Evolutionary conservation across 2,113 vertebrate species (phyloP), one percentile per base, ranked within the genome.

Genomic region (Pseudopodoces humilis): DNA sequence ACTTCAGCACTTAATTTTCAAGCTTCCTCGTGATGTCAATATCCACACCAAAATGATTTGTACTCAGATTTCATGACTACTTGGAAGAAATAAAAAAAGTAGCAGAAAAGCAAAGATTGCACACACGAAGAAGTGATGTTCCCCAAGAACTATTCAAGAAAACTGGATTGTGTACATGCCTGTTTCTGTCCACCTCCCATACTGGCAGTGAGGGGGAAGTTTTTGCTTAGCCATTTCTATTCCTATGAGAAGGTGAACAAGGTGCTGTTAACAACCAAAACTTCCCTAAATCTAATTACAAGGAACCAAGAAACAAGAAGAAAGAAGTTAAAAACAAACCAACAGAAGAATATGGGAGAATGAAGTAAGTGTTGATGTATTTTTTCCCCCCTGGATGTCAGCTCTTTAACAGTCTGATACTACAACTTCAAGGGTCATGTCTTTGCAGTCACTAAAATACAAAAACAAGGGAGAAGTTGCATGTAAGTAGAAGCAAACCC

Each of bases 371-470:
- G 41, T 96, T 98, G 97, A 96, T 75, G 78, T 3, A 2, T 1
- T 30, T 19, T 90, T 92, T 78, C 22, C 30, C 33, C 80, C 78
- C 92, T 82, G 93, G 83, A 96, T 56, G 28, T 97, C 95, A 96
- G 95, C 97, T 98, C 97, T 97, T 97, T 97, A 97, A 90, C 67
- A 95, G 87, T 37, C 67, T 96, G 95, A 98, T 96, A 96, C 39
- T 79, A n/a, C 94, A 95, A 97, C 97, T 97, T 97, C 95, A 96
- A 97, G 96, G 96, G 96, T 98, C 95, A 97, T 97, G 97, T 97
- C 94, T 97, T 96, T 87, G 67, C 86, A 96, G 92, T 96, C 91
- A 95, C 94, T 94, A 92, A 97, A 97, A 97, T 95, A 97, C 92
- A 90, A 93, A 96, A 97, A 95, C 47, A 97, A 94, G 91, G 64